Conservation (phyloP, 2,797 vertebrate genomes). For the Pangasius krempfi region DNA sequence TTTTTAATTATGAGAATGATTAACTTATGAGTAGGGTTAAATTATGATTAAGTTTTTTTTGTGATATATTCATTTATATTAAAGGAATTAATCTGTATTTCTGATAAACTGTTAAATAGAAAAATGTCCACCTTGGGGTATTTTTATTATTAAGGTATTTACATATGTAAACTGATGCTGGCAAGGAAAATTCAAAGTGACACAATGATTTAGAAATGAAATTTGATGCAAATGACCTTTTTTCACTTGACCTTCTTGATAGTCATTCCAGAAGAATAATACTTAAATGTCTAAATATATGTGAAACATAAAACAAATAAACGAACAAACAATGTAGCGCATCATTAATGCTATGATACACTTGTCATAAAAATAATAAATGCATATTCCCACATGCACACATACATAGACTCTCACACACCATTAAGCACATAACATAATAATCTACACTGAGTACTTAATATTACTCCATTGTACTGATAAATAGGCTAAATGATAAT, state of each 20-base stretch:
- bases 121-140: background rate
- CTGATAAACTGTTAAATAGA: slow-evolving; percentile 8
- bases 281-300: slow-evolving; percentile 7
- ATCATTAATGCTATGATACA: slow-evolving; percentile 48
- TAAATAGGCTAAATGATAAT: background rate
- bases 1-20: background rate
- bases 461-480: slow-evolving; percentile 30
- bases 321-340: background rate
- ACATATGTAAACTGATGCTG: slow-evolving; percentile 30
- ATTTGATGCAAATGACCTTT: slow-evolving; percentile 18
- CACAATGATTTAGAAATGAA: background rate
- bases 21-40: background rate
- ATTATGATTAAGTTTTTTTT: background rate
- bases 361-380: slow-evolving; percentile 53
- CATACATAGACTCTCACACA: slow-evolving; percentile 50
- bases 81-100: slow-evolving; percentile 4
- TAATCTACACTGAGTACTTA: slow-evolving; percentile 10
- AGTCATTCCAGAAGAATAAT: slow-evolving; percentile 17
- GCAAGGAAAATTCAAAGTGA: slow-evolving; percentile 22
- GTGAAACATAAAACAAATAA: slow-evolving; percentile 3
- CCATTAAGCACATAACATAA: slow-evolving; percentile 24
- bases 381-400: slow-evolving; percentile 40
- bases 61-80: background rate
- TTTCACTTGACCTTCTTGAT: slow-evolving; percentile 5
- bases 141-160: slow-evolving; percentile 13